Conservation (phyloP, 1,140 invertebrate species). For the Harpegnathos saltator region DNA sequence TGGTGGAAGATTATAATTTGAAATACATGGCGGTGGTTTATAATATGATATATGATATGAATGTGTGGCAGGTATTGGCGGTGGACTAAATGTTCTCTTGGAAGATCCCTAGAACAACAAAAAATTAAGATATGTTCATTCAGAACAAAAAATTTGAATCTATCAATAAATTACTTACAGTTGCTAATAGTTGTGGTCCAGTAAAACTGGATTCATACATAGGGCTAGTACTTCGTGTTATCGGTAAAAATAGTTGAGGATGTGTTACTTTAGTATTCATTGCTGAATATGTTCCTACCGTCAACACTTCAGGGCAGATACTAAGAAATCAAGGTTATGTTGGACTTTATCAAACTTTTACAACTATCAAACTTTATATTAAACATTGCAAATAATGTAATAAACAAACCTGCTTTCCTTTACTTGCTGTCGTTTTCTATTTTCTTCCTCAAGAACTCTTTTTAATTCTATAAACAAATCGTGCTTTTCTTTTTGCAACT, state of each 20-base stretch:
- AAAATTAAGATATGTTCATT: not conserved
- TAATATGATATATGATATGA: constrained; percentile 87
- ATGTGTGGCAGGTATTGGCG: constrained; percentile 87
- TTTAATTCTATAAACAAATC: constrained; percentile 96
- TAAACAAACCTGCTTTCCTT: constrained; percentile 89
- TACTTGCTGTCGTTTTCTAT: constrained; percentile 90
- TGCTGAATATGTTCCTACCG: constrained; percentile 85
- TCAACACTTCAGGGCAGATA: constrained; percentile 86
- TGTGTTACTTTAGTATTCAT: constrained; percentile 81
- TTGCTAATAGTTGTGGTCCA: constrained; percentile 83
- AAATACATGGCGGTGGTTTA: constrained; percentile 84
- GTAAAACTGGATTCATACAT: constrained; percentile 85
- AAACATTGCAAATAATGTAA: too few species aligned
- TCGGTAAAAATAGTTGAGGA: constrained; percentile 85
- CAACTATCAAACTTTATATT: too few species aligned
- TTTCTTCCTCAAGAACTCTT: constrained; percentile 95
- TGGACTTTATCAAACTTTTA: not conserved
- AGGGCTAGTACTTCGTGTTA: constrained; percentile 81
- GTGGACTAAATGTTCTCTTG: constrained; percentile 89
- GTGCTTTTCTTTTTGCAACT: constrained; percentile 96
- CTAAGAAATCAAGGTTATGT: constrained; percentile 65
- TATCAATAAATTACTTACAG: constrained; percentile 73
- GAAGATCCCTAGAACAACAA: constrained; percentile 83
- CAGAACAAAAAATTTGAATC: too few species aligned
- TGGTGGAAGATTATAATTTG: constrained; percentile 82